Base-by-base conservation (phyloP, 1,140 invertebrate species). In the Zaprionus tsacasi region DNA sequence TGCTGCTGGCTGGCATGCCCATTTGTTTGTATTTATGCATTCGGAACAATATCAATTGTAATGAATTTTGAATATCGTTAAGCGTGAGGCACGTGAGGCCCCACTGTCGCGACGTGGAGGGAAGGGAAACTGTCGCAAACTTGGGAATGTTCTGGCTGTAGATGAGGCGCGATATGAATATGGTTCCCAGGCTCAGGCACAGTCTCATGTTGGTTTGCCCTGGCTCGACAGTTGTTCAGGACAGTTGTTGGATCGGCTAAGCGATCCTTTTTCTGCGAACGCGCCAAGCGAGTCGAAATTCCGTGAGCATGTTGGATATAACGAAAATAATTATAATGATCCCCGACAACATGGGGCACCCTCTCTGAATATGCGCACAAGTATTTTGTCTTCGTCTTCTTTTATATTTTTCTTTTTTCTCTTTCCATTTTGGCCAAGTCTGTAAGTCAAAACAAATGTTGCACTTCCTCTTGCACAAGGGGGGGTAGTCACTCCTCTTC, bases 31-130 rank as follows among this genome's bases (percentile, higher is more conserved):
- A 89, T 90, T 90, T 91, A 91, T 91, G 82, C 82, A 91, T 91
- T 81, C 91, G 85, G 82, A 88, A 91, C 90, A 91, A 91, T 91
- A 91, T 91, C 91, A 91, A 91, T 91, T 91, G 91, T 91, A 91
- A 91, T 91, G 91, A 91, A 91, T 91, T 91, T 91, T 91, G 90
- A 91, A 91, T 91, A 87, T 90, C 90, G 90, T 91, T 91, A 80
- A 91, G 86, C 82, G 79, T 82, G 86, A 79, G 76, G 71, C 63
- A 72, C 59, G 48, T 33, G 48, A 35, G 61, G 25, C 48, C 45
- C 27, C 27, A 30, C 27, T 30, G 33, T 54, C 57, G 13, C 40
- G 33, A 35, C 33, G 7, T 6, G 7, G 10, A 35, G 6, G 1
- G 33, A 8, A 7, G 33, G 33, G 33, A 35, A 35, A 35, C 83